These are phyloP conservation scores for Neomonachus schauinslandi DNA, from an alignment of 2,113 vertebrate genomes.

Conservation along the genomic window DNA sequence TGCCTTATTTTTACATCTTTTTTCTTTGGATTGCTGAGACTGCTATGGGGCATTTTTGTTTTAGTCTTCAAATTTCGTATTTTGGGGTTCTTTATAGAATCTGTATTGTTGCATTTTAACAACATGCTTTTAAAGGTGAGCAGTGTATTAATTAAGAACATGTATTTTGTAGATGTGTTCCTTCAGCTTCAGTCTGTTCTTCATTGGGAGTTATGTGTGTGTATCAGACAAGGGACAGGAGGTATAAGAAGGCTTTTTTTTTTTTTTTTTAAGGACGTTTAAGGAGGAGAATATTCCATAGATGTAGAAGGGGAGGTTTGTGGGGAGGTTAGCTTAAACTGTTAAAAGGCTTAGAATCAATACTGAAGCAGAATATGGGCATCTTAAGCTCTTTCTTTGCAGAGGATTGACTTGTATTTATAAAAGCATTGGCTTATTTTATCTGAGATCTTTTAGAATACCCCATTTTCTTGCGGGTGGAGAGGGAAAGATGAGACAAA, in stretches of 20 bases:
- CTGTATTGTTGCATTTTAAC: constrained; percentile 18
- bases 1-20: constrained; percentile 49
- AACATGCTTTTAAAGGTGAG: constrained; percentile 17
- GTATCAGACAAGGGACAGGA: background rate
- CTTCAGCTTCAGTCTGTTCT: background rate
- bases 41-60: constrained; percentile 19
- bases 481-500: constrained; percentile 51
- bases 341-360: constrained; percentile 75
- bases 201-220: constrained; percentile 16
- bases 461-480: constrained; percentile 1
- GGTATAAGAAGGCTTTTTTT: background rate
- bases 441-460: constrained; percentile 44
- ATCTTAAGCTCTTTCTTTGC: constrained; percentile 64
- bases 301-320: constrained; percentile 60
- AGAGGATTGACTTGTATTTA: constrained; percentile 59
- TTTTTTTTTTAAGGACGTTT: constrained; percentile 54
- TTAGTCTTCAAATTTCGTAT: constrained; percentile 44
- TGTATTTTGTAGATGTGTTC: background rate
- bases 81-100: background rate
- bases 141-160: constrained; percentile 21
- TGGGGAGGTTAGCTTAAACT: constrained; percentile 67
- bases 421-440: constrained; percentile 61
- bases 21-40: constrained; percentile 34
- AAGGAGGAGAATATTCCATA: constrained; percentile 56
- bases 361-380: constrained; percentile 54